phyloP scores from a whole-genome alignment of 2,888 invertebrate genomes.

The Eristalinus sepulchralis region DNA sequence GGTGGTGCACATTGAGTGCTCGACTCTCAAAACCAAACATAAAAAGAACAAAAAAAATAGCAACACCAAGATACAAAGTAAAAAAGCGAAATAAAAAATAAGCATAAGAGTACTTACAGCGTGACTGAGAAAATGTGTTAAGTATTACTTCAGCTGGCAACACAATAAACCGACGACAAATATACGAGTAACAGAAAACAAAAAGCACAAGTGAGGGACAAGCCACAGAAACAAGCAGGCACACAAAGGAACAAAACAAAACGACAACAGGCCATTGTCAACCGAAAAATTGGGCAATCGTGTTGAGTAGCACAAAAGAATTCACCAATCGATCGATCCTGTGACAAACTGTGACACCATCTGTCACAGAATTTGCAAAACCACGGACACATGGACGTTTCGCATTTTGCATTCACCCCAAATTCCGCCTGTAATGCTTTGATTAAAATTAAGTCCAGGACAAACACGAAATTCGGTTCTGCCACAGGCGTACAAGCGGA shows the following conservation, averaged over 20 bases:
- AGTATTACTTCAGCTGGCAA: constrained; percentile 71
- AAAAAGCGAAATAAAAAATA: constrained; percentile 33
- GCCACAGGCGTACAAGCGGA: background rate
- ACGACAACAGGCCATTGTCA: constrained; percentile 40
- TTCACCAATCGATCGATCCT: constrained; percentile 52
- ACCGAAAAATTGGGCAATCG: constrained; percentile 54
- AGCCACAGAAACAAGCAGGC: constrained; percentile 14
- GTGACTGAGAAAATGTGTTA: constrained; percentile 73
- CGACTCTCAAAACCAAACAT: constrained; percentile 67
- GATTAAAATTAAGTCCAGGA: constrained; percentile 68
- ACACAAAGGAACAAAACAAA: background rate
- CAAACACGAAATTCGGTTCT: constrained; percentile 58
- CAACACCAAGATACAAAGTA: constrained; percentile 67
- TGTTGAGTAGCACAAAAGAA: constrained; percentile 57
- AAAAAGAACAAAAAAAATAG: constrained; percentile 69
- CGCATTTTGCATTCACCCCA: constrained; percentile 35
- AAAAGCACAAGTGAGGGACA: constrained; percentile 40
- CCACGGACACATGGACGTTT: constrained; percentile 15
- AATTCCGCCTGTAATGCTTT: constrained; percentile 57
- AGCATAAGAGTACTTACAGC: constrained; percentile 73
- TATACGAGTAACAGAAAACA: constrained; percentile 42
- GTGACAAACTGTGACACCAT: constrained; percentile 60
- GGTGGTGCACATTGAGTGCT: constrained; percentile 62
- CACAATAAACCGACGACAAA: constrained; percentile 45
- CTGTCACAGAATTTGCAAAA: constrained; percentile 64